phyloP scores from a whole-genome alignment of 2,888 invertebrate genomes.

The Ditylenchus weischeri region DNA sequence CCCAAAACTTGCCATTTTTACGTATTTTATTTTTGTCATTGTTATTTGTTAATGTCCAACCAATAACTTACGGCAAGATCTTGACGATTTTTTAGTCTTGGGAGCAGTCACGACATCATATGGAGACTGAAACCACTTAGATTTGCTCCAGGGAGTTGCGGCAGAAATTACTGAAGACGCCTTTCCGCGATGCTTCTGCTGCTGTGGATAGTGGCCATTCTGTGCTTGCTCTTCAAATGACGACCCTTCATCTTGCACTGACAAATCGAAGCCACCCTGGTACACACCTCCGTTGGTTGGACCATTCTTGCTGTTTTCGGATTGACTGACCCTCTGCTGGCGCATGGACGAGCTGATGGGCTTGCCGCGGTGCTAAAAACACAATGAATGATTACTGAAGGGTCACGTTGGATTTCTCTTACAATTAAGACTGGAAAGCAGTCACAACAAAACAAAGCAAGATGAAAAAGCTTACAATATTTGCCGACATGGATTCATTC shows the following conservation, averaged over 20 bases:
- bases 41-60: background rate
- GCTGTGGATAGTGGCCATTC: background rate
- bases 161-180: constrained; percentile 4
- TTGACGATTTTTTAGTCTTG: constrained; percentile 8
- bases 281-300: background rate
- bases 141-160: background rate
- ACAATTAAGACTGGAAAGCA: background rate
- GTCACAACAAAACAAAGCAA: background rate
- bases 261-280: background rate
- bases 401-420: background rate
- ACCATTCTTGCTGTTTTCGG: background rate
- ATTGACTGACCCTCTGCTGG: background rate
- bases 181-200: background rate
- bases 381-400: too few species aligned
- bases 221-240: background rate
- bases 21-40: background rate
- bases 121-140: constrained; percentile 12
- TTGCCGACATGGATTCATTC: constrained; percentile 1
- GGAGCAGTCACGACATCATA: constrained; percentile 20
- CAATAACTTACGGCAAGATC: constrained; percentile 17
- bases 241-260: background rate
- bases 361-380: constrained; percentile 1
- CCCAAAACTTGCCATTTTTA: too few species aligned
- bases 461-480: background rate
- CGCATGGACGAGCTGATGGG: background rate